phyloP scores from a whole-genome alignment of 2,797 vertebrate genomes.

The Nasua narica region DNA sequence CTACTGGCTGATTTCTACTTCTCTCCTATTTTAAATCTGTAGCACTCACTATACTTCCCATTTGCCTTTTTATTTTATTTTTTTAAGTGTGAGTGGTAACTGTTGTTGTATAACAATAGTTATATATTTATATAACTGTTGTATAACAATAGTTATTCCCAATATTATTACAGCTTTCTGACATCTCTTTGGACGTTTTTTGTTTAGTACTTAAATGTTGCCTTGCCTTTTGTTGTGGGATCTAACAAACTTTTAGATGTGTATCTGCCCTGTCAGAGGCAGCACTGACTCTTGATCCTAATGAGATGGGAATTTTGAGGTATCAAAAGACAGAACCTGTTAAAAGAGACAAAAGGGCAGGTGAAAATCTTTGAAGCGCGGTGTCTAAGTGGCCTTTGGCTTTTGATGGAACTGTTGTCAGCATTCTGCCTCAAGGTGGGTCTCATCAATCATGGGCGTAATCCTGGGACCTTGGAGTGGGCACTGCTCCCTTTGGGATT shows the following conservation, averaged over 20 bases:
- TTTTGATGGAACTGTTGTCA: background rate
- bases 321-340: background rate
- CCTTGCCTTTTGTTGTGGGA: background rate
- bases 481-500: accelerated
- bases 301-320: background rate
- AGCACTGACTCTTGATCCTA: background rate
- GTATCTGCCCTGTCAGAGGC: background rate
- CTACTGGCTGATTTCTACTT: background rate
- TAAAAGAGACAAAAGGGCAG: background rate
- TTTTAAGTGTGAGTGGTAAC: background rate
- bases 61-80: background rate
- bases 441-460: accelerated
- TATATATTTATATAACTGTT: too few relatives aligned
- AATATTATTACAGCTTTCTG: background rate
- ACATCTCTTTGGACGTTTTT: too few relatives aligned
- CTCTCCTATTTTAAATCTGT: background rate
- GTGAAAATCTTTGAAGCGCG: background rate
- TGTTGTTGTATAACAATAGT: too few relatives aligned
- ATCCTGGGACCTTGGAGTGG: background rate
- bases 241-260: background rate
- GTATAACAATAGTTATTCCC: too few relatives aligned
- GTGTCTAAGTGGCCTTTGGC: background rate
- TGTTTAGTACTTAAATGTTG: background rate
- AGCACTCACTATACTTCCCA: background rate
- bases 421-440: background rate